Conservation (phyloP, 23 tunicate species). For the Clavelina lepadiformis region DNA sequence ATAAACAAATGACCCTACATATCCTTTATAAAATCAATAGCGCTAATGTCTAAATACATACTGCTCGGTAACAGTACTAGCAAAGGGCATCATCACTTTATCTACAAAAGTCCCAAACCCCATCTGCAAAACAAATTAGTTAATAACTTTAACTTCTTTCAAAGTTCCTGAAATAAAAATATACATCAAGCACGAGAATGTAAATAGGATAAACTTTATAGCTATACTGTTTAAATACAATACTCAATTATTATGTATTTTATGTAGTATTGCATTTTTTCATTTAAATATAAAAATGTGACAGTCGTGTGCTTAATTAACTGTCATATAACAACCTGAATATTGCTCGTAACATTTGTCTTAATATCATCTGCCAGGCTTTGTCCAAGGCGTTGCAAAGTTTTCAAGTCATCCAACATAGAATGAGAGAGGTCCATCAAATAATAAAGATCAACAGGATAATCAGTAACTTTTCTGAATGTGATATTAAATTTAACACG, state of each 20-base stretch:
- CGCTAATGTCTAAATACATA: no score
- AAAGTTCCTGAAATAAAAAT: no score
- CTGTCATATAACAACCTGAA: constrained; percentile 35
- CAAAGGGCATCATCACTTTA: constrained; percentile 65
- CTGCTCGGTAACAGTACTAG: constrained; percentile 68
- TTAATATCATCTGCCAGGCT: constrained; percentile 44
- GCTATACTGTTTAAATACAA: no score
- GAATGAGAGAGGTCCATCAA: constrained; percentile 87
- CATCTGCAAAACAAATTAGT: constrained; percentile 23
- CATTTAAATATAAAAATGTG: not conserved
- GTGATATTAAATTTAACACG: constrained; percentile 39
- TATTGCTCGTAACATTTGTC: constrained; percentile 55
- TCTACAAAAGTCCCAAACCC: constrained; percentile 77
- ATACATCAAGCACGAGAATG: no score
- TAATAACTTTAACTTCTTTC: not conserved
- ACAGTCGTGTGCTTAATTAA: not conserved
- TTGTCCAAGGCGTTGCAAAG: constrained; percentile 37
- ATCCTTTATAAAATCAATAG: no score
- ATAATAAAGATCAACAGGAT: constrained; percentile 87
- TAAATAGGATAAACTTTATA: no score
- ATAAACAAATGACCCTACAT: no score
- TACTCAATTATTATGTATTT: no score
- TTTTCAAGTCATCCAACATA: constrained; percentile 75
- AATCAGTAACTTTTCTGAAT: constrained; percentile 75
- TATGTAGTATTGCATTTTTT: not conserved